Conservation (phyloP, 2,888 invertebrate genomes). For the Euzetes globulus region DNA sequence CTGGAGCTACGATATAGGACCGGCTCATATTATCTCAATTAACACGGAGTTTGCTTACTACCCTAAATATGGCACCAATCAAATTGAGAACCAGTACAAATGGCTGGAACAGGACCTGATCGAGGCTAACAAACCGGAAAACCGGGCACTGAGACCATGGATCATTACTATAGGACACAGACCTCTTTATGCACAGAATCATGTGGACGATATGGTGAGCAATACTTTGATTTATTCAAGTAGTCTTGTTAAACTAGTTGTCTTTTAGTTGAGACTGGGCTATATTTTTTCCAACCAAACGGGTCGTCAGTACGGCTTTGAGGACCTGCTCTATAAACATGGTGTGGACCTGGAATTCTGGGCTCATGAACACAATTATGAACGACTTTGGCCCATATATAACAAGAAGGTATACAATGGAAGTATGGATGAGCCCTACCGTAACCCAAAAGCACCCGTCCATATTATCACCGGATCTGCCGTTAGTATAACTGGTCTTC, state of each 20-base stretch:
- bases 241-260: no score
- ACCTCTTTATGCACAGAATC: constrained; percentile 85
- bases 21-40: constrained; percentile 82
- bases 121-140: constrained; percentile 64
- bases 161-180: constrained; percentile 73
- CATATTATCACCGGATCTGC: constrained; percentile 70
- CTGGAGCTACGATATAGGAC: constrained; percentile 83
- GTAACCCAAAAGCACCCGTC: constrained; percentile 73
- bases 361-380: constrained; percentile 98
- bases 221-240: no score
- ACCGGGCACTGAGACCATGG: constrained; percentile 67
- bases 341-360: constrained; percentile 89
- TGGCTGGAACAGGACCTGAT: constrained; percentile 76
- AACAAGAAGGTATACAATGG: constrained; percentile 55
- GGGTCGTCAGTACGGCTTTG: constrained; percentile 52
- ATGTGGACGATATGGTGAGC: constrained; percentile 49
- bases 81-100: constrained; percentile 67
- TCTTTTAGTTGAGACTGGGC: no score
- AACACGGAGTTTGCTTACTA: constrained; percentile 88
- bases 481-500: no score
- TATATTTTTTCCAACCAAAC: no score
- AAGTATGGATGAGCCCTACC: constrained; percentile 46
- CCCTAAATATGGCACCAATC: constrained; percentile 71
- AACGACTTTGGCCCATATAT: constrained; percentile 88
- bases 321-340: constrained; percentile 74